Base-by-base conservation (phyloP, 2,888 invertebrate genomes). In the Gortyna flavago region DNA sequence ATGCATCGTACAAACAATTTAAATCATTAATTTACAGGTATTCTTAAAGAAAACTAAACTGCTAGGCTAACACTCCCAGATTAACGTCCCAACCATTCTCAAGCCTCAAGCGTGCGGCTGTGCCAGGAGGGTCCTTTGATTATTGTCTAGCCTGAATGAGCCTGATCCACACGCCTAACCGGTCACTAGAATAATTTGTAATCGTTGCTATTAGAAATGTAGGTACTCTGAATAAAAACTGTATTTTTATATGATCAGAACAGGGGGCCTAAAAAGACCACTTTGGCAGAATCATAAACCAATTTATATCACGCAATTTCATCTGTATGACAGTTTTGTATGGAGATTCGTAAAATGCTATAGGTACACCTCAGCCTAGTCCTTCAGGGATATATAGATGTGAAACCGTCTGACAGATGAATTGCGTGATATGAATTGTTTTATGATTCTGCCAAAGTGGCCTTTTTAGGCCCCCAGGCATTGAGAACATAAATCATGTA, bases 11-110 rank as follows among this genome's bases (percentile, higher is more conserved):
- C 54, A 29, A 61, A 62, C 21, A 16, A 54, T 16, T 69, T n/a
- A n/a, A n/a, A 64, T 67, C 29, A 79, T 71, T 61, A 25, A 57
- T 57, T 35, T 44, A 65, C 44, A 57, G 54, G 29, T 38, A 54
- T 35, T 72, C 8, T 8, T 11, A 25, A 32, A 51, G 32, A 66
- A 77, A 59, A 57, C 11, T 44, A 76, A 76, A 57, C 32, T 13
- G 18, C 51, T 32, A n/a, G 48, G 41, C 13, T 44, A 16, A 29
- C 32, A 57, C 32, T 65, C 38, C 48, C 29, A 72, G 3, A 21
- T 35, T 6, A 44, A 57, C 2, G 2, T n/a, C 29, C 38, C 35
- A n/a, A 32, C 3, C n/a, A 72, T 44, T 35, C 6, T 73, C 32
- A 61, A 51, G 3, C n/a, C 25, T 3, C 9, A 25, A 51, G 0